Percentiles rank a stretch among this genome's conserved stretches.
These are phyloP conservation scores for Stenodera caucasica DNA, from an alignment of 2,888 invertebrate species.

Conservation along the genomic window DNA sequence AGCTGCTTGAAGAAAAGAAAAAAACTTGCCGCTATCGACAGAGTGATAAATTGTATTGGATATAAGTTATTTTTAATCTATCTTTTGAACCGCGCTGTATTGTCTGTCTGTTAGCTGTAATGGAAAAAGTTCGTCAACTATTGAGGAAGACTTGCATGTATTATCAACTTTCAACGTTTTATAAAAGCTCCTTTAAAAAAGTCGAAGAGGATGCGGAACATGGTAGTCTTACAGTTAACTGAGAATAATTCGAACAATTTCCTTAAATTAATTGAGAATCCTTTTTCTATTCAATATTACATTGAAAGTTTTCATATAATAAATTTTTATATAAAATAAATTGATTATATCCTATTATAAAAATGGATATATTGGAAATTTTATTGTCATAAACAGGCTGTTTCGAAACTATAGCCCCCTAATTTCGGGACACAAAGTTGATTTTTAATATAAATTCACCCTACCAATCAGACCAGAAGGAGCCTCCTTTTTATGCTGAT, in stretches of 20 bases:
- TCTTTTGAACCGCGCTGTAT: constrained; percentile 43
- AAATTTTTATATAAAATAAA: neutral
- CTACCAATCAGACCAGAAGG: constrained; percentile 33
- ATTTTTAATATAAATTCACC: constrained; percentile 30
- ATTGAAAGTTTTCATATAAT: constrained; percentile 8
- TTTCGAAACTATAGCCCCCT: no score
- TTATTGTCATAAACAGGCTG: constrained; percentile 22
- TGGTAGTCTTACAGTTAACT: constrained; percentile 24
- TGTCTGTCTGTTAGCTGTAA: constrained; percentile 49
- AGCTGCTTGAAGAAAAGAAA: constrained; percentile 2
- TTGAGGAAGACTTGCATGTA: constrained; percentile 47
- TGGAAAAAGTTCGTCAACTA: constrained; percentile 51
- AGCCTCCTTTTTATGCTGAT: constrained; percentile 36
- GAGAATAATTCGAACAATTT: constrained; percentile 15
- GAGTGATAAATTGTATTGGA: constrained; percentile 43
- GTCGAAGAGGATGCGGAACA: constrained; percentile 34
- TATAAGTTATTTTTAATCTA: constrained; percentile 46
- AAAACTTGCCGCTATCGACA: constrained; percentile 32
- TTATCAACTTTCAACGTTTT: constrained; percentile 45
- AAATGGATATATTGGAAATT: neutral
- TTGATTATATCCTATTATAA: constrained; percentile 2
- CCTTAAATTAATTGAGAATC: constrained; percentile 10
- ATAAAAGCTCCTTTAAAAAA: constrained; percentile 36
- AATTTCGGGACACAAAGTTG: no score
- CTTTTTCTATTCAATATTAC: constrained; percentile 9